Evolutionary conservation across 2,888 invertebrate genomes (phyloP), one percentile per base, ranked within the genome.

Genomic region (Caenorhabditis plicata): DNA sequence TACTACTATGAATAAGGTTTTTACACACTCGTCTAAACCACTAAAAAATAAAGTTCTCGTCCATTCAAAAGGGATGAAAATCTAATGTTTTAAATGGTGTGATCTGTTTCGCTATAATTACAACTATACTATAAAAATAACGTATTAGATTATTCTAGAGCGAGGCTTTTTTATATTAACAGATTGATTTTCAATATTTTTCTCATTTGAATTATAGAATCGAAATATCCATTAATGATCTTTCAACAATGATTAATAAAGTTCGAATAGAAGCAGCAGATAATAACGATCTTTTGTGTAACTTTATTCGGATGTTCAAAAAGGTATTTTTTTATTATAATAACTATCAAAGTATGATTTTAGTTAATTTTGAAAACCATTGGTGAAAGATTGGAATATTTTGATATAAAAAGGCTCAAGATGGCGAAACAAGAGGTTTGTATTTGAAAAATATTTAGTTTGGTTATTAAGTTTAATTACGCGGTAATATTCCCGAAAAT

Each of bases 311-410:
- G 22, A 15, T 38, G 25, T 39, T 41, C 11, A 13, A 32, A 25
- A 49, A 39, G 19, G 49, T 49, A 15, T 13, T 39, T 39, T 39
- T n/a, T 33, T 15, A 17, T 17, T 17, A 8, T 8, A 4, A n/a
- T 15, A 17, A 13, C 33, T 17, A 4, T 15, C n/a, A 33, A 15
- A 33, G 25, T 17, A 8, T 7, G 29, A 9, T 27, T 36, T 36
- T 15, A 9, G 17, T 29, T 4, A 17, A 27, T 26, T 9, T 44
- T 27, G 23, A 44, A 44, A 32, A 25, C 61, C 9, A 57, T 65
- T 56, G 36, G 20, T 5, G 65, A 65, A 36, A 15, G 65, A 33
- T 54, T 52, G 31, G 65, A 65, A 17, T 61, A 23, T n/a, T 13
- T 50, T 17, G 41, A 25, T 22, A 50, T 63, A 19, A 23, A 45